Percentiles rank a stretch among this genome's conserved stretches.
Evolutionary conservation across 2,113 vertebrate genomes (phyloP).

Genomic region (Entomyzon cyanotis): DNA sequence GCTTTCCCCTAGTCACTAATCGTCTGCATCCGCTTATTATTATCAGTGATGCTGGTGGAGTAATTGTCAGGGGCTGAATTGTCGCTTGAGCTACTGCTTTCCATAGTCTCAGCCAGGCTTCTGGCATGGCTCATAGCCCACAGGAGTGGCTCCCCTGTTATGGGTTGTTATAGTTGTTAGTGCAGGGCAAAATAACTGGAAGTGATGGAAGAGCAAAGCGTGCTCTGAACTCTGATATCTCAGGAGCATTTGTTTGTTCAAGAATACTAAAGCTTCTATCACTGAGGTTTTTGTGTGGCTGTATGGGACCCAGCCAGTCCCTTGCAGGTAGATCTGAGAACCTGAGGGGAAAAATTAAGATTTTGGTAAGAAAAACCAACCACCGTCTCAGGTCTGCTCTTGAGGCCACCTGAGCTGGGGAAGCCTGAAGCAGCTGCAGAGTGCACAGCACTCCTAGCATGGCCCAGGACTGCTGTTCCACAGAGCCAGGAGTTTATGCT

Average conservation of each 20-base stretch:
- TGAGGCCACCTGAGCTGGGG: not conserved
- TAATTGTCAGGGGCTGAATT: not conserved
- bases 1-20: not conserved
- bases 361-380: not conserved
- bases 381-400: not conserved
- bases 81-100: not conserved
- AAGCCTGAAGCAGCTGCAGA: not conserved
- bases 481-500: not conserved
- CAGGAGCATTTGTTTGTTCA: not conserved
- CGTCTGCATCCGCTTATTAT: not conserved
- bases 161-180: not conserved
- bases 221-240: fast-evolving
- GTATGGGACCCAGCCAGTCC: not conserved
- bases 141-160: not conserved
- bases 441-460: fast-evolving
- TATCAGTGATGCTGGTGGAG: not conserved
- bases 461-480: not conserved
- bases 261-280: not conserved
- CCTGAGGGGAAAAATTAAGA: not conserved
- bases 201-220: not conserved
- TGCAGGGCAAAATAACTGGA: not conserved
- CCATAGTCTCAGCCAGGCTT: not conserved
- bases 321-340: not conserved
- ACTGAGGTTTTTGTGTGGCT: not conserved
- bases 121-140: not conserved